These are phyloP conservation scores for Megathymus violae DNA, from an alignment of 1,140 invertebrate genomes.

Conservation along the genomic window DNA sequence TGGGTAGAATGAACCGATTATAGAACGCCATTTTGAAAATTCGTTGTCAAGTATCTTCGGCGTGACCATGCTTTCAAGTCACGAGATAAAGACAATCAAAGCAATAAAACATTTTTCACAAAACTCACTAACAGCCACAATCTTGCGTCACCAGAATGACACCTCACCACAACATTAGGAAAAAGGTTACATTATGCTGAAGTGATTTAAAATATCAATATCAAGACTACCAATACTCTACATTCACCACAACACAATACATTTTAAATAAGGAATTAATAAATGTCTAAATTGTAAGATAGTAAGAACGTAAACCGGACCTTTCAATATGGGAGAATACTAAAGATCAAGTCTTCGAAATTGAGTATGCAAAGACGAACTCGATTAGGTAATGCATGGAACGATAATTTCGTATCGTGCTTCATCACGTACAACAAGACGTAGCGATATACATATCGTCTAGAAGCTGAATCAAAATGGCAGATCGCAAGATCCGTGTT, in stretches of 20 bases:
- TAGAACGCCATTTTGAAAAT: no score
- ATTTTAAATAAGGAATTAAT: no score
- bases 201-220: no score
- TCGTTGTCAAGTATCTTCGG: no score
- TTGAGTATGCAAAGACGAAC: neutral
- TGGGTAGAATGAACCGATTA: no score
- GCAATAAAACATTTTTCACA: no score
- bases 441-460: neutral
- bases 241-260: no score
- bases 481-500: conserved; percentile 24
- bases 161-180: neutral
- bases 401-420: neutral
- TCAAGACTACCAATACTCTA: no score
- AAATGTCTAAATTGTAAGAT: no score
- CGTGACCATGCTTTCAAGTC: no score
- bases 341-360: neutral
- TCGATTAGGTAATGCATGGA: conserved; percentile 10
- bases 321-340: neutral
- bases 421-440: conserved; percentile 1
- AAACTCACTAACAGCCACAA: neutral
- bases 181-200: neutral
- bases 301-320: neutral
- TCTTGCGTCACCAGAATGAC: neutral
- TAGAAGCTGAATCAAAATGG: conserved; percentile 40
- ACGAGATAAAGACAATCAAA: no score